Base-by-base conservation (phyloP, 2,888 invertebrate species). In the Phengaris arion region DNA sequence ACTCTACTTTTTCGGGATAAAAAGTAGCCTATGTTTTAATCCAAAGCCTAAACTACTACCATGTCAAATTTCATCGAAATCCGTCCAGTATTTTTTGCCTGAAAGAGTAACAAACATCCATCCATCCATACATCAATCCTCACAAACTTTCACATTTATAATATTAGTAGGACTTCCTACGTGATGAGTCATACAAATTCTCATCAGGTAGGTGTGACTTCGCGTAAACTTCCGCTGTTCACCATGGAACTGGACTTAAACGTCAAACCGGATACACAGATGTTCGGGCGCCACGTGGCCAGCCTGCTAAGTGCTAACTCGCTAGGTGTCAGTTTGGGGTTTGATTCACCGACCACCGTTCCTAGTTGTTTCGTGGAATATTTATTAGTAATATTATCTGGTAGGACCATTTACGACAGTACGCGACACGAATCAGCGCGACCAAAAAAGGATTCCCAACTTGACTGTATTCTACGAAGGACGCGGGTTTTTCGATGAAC, bases 251-350 rank as follows among this genome's bases (percentile, higher is more conserved):
- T 45, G 35, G 54, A 35, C 68, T 51, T 35, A 54, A 35, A 13
- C 83, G 81, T 77, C 83, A 79, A 79, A 84, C 89, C 90, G 92
- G 92, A 92, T 85, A 84, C 84, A 77, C 78, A 81, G 84, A 82
- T 85, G 85, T 83, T 84, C 85, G 87, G 86, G 86, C 84, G 82
- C 84, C 84, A 86, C 89, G 89, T 88, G 88, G 83, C 85, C 83
- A 76, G 88, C 81, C 81, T 89, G 84, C 80, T 77, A 81, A 87
- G 84, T 77, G 84, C 80, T 77, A 81, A 87, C 84, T 77, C 80
- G 82, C 82, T 80, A 83, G 78, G 79, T 35, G 59, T 64, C 59
- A 45, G 35, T 64, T 64, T 15, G 64, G 22, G 12, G 22, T 13
- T 54, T 54, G 35, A 72, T 54, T 72, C 72, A 52, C 52, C 52